Base-by-base conservation (phyloP, 2,888 invertebrate species). In the Disparrhopalites patrizii region DNA sequence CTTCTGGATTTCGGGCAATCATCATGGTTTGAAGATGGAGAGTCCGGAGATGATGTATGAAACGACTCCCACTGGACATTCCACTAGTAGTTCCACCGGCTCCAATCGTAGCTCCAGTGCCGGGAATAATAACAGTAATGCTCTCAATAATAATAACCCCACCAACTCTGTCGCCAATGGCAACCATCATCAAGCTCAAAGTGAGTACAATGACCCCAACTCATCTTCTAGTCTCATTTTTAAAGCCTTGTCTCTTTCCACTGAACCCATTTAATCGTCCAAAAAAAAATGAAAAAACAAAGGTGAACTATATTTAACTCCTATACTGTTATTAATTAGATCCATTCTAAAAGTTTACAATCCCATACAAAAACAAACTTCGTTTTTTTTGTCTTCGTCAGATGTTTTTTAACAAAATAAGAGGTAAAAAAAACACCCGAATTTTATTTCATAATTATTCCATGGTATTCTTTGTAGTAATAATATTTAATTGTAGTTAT, bases 161-260 rank as follows among this genome's bases (percentile, higher is more conserved):
- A 56, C n/a, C 31, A 56, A 23, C 36, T 18, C 47, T 13, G 31
- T 18, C 23, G 25, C 13, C 43, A 62, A 40, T 23, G 62, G 57
- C 28, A 52, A 67, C 55, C 62, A 61, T 62, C 38, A 51, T 50
- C 40, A 40, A 3, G 57, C 57, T 47, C 23, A 33, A 31, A 60
- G 60, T 18, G 65, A 62, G 50, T 54, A 66, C 36, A 67, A 67
- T 62, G 61, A 64, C 56, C 43, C 62, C 40, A 61, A 69, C 58
- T 65, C 69, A 50, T 73, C 75, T 38, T 73, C 74, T 74, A 75
- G 75, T 75, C 75, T 75, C 62, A 75, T 75, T 61, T 75, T 63
- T 54, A 75, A 75, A 62, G 73, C 75, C 60, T 69, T 73, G 31
- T 71, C 71, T 33, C 27, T 52, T n/a, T 30, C 27, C 52, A 40